These are phyloP conservation scores for Neolamprologus hecqui DNA, from an alignment of 2,113 vertebrate species.

Conservation along the genomic window DNA sequence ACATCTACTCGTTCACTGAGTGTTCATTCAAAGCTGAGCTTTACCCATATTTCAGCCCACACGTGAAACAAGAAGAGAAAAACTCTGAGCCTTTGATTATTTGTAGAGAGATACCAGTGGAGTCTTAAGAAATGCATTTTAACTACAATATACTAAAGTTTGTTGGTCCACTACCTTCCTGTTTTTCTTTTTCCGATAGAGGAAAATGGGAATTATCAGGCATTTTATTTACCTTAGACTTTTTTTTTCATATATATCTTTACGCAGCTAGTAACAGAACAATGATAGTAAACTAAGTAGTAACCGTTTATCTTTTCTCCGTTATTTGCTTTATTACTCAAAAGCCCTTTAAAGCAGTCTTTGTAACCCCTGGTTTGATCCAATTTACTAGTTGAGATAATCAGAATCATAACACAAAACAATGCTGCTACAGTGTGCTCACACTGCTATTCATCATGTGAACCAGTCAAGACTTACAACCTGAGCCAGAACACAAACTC, in stretches of 20 bases:
- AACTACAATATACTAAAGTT: background rate
- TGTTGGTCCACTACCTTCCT: background rate
- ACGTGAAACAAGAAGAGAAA: background rate
- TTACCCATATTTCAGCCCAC: constrained; percentile 74
- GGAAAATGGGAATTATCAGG: background rate
- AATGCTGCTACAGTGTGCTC: background rate
- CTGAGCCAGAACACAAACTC: accelerated
- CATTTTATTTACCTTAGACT: accelerated
- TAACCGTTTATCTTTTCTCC: accelerated
- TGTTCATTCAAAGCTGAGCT: constrained; percentile 67
- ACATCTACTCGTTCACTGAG: constrained; percentile 74
- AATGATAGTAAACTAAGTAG: accelerated
- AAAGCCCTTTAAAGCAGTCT: background rate
- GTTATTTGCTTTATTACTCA: background rate
- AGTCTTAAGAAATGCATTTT: background rate
- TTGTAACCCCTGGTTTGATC: background rate
- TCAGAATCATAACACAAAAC: background rate
- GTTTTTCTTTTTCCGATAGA: accelerated
- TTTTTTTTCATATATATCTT: background rate
- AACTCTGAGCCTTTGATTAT: constrained; percentile 49
- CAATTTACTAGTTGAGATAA: background rate
- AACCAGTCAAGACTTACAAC: background rate
- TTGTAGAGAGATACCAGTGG: background rate
- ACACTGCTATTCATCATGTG: background rate
- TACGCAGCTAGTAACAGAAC: accelerated